Base-by-base conservation (phyloP, 64 coral and sea anemone genomes). In the Pachyseris speciosa region DNA sequence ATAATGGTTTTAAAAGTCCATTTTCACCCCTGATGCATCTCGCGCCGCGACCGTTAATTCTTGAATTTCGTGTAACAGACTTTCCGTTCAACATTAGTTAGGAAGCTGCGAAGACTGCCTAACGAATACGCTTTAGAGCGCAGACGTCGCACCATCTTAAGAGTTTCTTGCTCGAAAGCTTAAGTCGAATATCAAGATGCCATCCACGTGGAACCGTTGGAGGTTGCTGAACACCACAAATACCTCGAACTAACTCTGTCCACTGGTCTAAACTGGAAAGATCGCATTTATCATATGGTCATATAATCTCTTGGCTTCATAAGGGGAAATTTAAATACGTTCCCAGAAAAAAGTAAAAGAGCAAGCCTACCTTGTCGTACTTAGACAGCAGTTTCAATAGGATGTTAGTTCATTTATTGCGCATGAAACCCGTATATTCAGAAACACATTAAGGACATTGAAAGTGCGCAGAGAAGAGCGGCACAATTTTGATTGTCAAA, bases 271-370 rank as follows among this genome's bases (percentile, higher is more conserved):
- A 58, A 57, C 20, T 83, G 78, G 52, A 63, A 36, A 1, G 16
- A 10, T 38, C 48, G 60, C 10, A 83, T 83, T 17, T 60, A 83
- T 53, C 0, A 10, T 37, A n/a, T n/a, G n/a, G n/a, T n/a, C n/a
- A n/a, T n/a, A n/a, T n/a, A n/a, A n/a, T 59, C 78, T 9, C 52
- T 83, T 16, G 78, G 78, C 9, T 64, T 83, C 13, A 27, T 83
- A 11, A 83, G 51, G 33, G 5, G 78, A 36, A 58, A 26, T 2
- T 36, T 63, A 29, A 16, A 52, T 37, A 30, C 15, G 9, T 83
- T 45, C 48, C 51, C 53, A 1, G 33, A 32, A 37, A n/a, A 57
- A 61, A 19, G 78, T 52, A 4, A 83, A 53, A 36, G 6, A 30
- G 1, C 25, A 34, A 10, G 78, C 43, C 7, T 83, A 83, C 12